These are phyloP conservation scores for Melinaea menophilus DNA, from an alignment of 2,888 invertebrate genomes.

Conservation along the genomic window DNA sequence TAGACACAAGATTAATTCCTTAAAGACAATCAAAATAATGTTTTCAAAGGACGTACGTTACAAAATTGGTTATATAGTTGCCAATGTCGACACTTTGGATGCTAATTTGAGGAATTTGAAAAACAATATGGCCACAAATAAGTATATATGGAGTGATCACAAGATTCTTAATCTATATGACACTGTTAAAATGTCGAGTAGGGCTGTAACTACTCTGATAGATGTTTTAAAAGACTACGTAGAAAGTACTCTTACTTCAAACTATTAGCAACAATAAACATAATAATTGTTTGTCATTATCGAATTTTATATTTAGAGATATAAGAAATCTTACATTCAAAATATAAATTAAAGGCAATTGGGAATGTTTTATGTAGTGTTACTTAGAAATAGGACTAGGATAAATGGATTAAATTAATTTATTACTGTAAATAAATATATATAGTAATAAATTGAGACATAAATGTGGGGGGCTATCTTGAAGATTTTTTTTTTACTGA, in stretches of 20 bases:
- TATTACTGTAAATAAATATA: too few relatives aligned
- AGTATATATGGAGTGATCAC: slow-evolving; percentile 36
- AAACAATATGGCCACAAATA: slow-evolving; percentile 36
- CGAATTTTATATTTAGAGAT: too few relatives aligned
- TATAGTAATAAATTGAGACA: too few relatives aligned
- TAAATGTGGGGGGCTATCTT: too few relatives aligned
- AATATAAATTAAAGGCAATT: too few relatives aligned
- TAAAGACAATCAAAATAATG: slow-evolving; percentile 36
- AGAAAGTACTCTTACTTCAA: slow-evolving; percentile 1
- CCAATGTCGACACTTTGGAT: slow-evolving; percentile 47
- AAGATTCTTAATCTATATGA: slow-evolving; percentile 45
- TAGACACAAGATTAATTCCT: slow-evolving; percentile 35
- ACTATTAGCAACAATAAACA: background rate
- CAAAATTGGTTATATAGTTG: slow-evolving; percentile 48
- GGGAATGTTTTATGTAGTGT: too few relatives aligned
- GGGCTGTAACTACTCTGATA: slow-evolving; percentile 36
- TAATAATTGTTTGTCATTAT: too few relatives aligned
- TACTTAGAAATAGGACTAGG: too few relatives aligned
- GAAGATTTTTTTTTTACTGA: too few relatives aligned
- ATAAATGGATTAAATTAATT: too few relatives aligned
- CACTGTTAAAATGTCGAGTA: slow-evolving; percentile 39
- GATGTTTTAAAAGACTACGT: slow-evolving; percentile 35
- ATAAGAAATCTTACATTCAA: too few relatives aligned
- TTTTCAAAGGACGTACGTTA: slow-evolving; percentile 37
- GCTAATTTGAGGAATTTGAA: slow-evolving; percentile 41